phyloP scores from a whole-genome alignment of 2,888 invertebrate species.

The Ornithoptera priamus region DNA sequence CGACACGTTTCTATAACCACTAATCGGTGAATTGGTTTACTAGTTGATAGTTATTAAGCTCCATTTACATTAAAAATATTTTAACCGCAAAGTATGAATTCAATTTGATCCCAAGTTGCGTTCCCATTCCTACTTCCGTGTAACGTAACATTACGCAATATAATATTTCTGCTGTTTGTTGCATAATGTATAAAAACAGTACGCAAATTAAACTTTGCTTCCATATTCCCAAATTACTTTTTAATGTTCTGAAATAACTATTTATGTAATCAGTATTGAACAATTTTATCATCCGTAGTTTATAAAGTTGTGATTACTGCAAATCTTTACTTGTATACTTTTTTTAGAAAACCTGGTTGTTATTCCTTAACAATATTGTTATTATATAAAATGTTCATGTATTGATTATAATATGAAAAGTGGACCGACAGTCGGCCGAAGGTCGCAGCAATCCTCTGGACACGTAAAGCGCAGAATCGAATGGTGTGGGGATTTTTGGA shows the following conservation, averaged over 20 bases:
- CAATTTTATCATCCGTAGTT: background rate
- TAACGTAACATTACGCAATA: constrained; percentile 13
- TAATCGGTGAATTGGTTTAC: constrained; percentile 10
- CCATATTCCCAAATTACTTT: background rate
- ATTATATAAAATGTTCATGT: no score
- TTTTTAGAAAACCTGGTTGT: no score
- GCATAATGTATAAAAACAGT: constrained; percentile 23
- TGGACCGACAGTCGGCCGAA: no score
- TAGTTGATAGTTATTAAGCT: constrained; percentile 13
- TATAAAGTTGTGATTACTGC: background rate
- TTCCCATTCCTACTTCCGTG: constrained; percentile 15
- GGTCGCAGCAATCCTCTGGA: no score
- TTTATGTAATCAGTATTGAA: background rate
- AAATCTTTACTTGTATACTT: no score
- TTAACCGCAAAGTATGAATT: constrained; percentile 25
- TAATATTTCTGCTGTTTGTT: constrained; percentile 11
- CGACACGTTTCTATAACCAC: constrained; percentile 4
- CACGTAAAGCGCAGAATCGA: no score
- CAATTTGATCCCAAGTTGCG: constrained; percentile 9
- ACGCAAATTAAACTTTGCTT: background rate
- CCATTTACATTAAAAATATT: constrained; percentile 13
- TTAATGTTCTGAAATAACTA: background rate
- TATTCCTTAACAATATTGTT: no score
- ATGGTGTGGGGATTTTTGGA: no score
- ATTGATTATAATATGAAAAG: no score